A percentile compares a stretch with the other conserved stretches of the same genome.
phyloP scores from a whole-genome alignment of 2,113 vertebrate genomes.

The Nesoenas mayeri region DNA sequence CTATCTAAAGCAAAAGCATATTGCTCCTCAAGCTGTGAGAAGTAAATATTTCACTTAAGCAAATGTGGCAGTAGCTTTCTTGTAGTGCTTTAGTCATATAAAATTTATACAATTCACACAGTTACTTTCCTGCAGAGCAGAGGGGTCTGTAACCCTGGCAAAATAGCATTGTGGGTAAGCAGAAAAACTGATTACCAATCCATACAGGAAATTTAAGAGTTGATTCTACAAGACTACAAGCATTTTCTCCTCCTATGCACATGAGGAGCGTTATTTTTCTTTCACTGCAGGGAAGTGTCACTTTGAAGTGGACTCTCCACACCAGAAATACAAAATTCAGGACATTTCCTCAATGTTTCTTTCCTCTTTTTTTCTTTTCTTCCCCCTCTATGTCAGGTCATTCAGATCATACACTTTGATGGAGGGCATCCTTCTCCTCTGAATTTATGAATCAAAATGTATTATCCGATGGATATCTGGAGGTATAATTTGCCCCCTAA shows the following conservation, averaged over 20 bases:
- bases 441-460: constrained; percentile 15
- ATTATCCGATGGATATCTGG: constrained; percentile 4
- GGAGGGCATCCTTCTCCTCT: constrained; percentile 17
- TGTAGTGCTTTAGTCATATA: background rate
- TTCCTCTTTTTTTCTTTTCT: background rate
- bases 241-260: background rate
- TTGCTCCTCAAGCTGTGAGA: constrained; percentile 48
- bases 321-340: background rate
- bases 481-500: constrained; percentile 6
- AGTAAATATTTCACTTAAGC: constrained; percentile 44
- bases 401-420: constrained; percentile 24
- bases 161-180: background rate
- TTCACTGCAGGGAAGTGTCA: background rate
- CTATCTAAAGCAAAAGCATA: constrained; percentile 16
- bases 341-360: constrained; percentile 8
- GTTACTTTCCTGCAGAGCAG: background rate
- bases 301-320: background rate
- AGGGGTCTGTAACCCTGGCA: background rate
- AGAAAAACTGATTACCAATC: constrained; percentile 30
- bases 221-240: background rate
- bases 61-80: background rate
- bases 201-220: background rate
- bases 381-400: background rate
- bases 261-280: background rate
- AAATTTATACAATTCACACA: background rate